Evolutionary conservation across 1,140 invertebrate genomes (phyloP).

Genomic region (Drosophila triauraria): DNA sequence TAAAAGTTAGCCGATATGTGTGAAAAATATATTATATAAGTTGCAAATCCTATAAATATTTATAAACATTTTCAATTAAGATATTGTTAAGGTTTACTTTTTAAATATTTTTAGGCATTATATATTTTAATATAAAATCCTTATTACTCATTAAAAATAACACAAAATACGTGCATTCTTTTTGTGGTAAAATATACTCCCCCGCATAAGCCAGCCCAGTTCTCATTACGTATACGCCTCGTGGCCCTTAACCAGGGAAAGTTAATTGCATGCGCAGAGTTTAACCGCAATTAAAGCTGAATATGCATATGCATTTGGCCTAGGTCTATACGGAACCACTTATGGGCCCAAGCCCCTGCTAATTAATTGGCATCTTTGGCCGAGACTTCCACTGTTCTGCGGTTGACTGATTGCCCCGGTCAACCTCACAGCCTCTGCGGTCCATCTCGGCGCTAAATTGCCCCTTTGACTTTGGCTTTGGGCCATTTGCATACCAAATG

Average conservation of each 20-base stretch:
- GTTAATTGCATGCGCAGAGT: constrained; percentile 29
- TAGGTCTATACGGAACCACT: constrained; percentile 12
- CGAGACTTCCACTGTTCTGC: constrained; percentile 29
- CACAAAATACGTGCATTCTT: no score
- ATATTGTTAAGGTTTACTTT: no score
- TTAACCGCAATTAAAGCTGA: constrained; percentile 31
- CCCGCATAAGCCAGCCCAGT: neutral
- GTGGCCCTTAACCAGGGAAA: constrained; percentile 3
- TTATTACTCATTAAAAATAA: no score
- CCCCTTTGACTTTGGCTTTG: constrained; percentile 42
- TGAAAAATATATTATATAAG: neutral
- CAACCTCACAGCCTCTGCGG: constrained; percentile 22
- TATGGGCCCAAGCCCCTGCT: constrained; percentile 22
- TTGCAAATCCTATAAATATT: neutral
- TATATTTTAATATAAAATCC: no score
- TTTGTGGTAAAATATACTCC: no score
- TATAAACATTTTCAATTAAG: no score
- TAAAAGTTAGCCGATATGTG: neutral
- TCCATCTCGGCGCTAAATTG: constrained; percentile 20
- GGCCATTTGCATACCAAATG: constrained; percentile 68
- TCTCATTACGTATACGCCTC: constrained; percentile 54
- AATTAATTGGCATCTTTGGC: constrained; percentile 49
- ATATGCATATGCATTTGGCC: constrained; percentile 19
- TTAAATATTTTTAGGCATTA: neutral
- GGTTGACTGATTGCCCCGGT: constrained; percentile 34